Conservation (phyloP, 2,113 vertebrate genomes). For the Ptilorrhoa leucosticta region DNA sequence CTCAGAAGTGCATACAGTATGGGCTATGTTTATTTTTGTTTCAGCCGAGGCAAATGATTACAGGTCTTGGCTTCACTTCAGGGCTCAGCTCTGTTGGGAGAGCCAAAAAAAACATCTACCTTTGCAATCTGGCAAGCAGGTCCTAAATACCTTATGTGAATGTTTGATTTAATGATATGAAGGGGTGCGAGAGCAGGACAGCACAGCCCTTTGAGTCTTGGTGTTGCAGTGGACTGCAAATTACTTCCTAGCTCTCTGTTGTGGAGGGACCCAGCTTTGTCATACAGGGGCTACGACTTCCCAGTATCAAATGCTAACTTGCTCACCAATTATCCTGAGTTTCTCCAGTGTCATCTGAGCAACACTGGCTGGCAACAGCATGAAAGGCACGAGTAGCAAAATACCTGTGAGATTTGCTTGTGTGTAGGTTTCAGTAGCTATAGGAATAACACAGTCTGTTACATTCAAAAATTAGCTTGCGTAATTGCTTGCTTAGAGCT, state of each 20-base stretch:
- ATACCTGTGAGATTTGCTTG: not conserved
- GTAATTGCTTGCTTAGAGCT: not conserved
- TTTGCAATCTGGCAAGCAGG: slow-evolving; percentile 57
- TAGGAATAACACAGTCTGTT: not conserved
- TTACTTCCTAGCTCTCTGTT: not conserved
- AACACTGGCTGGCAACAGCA: not conserved
- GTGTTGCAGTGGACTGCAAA: not conserved
- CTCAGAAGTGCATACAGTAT: slow-evolving; percentile 39
- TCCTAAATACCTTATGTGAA: slow-evolving; percentile 19
- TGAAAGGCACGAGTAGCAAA: not conserved
- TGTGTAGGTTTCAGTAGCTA: not conserved
- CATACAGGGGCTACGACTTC: not conserved
- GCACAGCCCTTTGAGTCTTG: not conserved
- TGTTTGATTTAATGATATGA: not conserved
- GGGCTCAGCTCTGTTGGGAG: slow-evolving; percentile 17
- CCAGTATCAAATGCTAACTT: not conserved
- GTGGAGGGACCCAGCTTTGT: not conserved
- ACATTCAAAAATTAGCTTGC: not conserved
- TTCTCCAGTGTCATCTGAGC: not conserved
- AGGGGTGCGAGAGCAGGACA: not conserved
- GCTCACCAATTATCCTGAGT: not conserved
- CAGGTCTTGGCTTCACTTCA: slow-evolving; percentile 58
- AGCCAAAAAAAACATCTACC: slow-evolving; percentile 65
- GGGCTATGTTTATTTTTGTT: slow-evolving; percentile 59
- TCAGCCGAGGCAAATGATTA: slow-evolving; percentile 50